Evolutionary conservation across 2,113 vertebrate genomes (phyloP).

Genomic region (Alosa alosa): DNA sequence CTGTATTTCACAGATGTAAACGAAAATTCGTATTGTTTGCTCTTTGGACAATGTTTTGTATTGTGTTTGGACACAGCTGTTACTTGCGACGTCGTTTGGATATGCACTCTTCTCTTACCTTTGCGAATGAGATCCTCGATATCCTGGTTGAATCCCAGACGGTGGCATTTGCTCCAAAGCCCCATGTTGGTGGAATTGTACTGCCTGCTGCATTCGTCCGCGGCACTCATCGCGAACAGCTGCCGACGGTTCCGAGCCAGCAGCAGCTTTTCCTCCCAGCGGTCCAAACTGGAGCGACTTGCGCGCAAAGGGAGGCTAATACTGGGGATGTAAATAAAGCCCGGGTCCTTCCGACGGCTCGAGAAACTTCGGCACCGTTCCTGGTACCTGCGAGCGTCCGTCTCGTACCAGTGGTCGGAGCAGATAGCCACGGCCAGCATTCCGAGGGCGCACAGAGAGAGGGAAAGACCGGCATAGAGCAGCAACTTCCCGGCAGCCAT

Average conservation of each 20-base stretch:
- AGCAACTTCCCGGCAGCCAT: slow-evolving; percentile 98
- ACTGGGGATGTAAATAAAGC: slow-evolving; percentile 98
- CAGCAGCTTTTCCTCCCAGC: slow-evolving; percentile 88
- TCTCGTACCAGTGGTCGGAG: slow-evolving; percentile 99
- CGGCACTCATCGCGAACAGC: slow-evolving; percentile 95
- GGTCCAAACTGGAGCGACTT: slow-evolving; percentile 84
- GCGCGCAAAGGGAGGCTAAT: slow-evolving; percentile 96
- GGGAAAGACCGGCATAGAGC: slow-evolving; percentile 95
- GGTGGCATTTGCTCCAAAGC: slow-evolving; percentile 95
- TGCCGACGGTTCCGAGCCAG: slow-evolving; percentile 89
- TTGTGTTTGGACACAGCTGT: not conserved
- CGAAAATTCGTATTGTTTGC: not conserved
- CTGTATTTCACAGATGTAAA: not conserved
- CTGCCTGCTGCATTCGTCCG: slow-evolving; percentile 92
- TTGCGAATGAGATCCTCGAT: slow-evolving; percentile 89
- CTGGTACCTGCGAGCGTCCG: slow-evolving; percentile 93
- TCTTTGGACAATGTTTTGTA: not conserved
- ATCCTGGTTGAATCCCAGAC: slow-evolving; percentile 90
- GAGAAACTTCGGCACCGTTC: slow-evolving; percentile 95
- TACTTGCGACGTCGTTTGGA: not conserved
- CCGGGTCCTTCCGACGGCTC: slow-evolving; percentile 92
- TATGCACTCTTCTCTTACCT: slow-evolving; percentile 72
- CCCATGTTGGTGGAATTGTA: slow-evolving; percentile 99
- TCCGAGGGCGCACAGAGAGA: slow-evolving; percentile 94
- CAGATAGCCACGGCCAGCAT: slow-evolving; percentile 98